Base-by-base conservation (phyloP, 2,888 invertebrate species). In the Leptinotarsa peninsularis region DNA sequence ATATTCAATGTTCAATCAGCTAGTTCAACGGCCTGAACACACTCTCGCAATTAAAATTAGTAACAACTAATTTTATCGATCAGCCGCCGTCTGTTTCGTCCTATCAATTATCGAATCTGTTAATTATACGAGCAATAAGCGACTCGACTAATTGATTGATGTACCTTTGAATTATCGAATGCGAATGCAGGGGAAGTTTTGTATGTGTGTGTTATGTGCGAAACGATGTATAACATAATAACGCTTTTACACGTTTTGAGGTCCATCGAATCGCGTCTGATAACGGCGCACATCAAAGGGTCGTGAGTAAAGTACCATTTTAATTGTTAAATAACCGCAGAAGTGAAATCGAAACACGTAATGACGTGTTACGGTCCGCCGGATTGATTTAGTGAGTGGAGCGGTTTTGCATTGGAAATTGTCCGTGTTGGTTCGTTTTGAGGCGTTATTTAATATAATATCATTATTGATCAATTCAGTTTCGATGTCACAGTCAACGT, bases 141-240 rank as follows among this genome's bases (percentile, higher is more conserved):
- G 74, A 75, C 73, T 71, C 60, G 49, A 66, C 71, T 77, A 76
- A 78, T 79, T 79, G 78, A 79, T 76, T 74, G 72, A 76, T 72
- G 63, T 63, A 63, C 63, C 63, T 63, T n/a, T 63, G 63, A 63
- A 63, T 63, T 63, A 63, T 43, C 17, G n/a, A 43, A 63, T 10
- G 18, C 63, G 43, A n/a, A 63, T 63, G 15, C n/a, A 10, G 43
- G 43, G 63, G 63, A 43, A 63, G 33, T 18, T n/a, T 63, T 58
- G 3, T 43, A 43, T 43, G 43, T 43, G 10, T 18, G 58, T 58
- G 18, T n/a, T 27, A n/a, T 18, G 18, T 18, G 58, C 21, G 52
- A 52, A 33, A 52, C 52, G 52, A 17, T 52, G 52, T 52, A 52
- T 17, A 14, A 58, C 18, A 18, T 43, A 63, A 63, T 63, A 43